A percentile compares a stretch with the other conserved stretches of the same genome.
phyloP scores from a whole-genome alignment of 2,113 vertebrate genomes.

The Anoura caudifer region DNA sequence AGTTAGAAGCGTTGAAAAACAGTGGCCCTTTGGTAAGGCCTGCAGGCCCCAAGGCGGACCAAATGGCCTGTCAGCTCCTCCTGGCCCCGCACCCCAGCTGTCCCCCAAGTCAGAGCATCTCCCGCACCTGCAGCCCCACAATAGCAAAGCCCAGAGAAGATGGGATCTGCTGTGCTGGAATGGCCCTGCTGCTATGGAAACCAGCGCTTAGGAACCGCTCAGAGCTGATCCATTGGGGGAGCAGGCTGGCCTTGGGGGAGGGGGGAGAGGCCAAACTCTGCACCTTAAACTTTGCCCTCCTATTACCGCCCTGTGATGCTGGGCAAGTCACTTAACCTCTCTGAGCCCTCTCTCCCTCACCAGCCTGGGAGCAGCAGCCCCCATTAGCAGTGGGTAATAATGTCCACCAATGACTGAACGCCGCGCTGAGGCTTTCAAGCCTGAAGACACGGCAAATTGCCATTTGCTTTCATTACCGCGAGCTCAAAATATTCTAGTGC shows the following conservation, averaged over 20 bases:
- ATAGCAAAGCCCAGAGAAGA: slow-evolving; percentile 44
- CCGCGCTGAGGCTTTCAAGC: slow-evolving; percentile 58
- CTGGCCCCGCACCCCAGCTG: background rate
- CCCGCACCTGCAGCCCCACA: slow-evolving; percentile 17
- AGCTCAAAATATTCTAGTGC: slow-evolving; percentile 69
- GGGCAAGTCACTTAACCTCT: slow-evolving; percentile 75
- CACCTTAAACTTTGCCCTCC: slow-evolving; percentile 58
- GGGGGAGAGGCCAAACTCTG: slow-evolving; percentile 62
- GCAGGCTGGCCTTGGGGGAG: slow-evolving; percentile 58
- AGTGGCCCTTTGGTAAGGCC: background rate
- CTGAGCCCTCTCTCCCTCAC: slow-evolving; percentile 58
- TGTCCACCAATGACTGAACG: slow-evolving; percentile 32
- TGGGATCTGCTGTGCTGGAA: slow-evolving; percentile 51
- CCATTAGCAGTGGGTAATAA: slow-evolving; percentile 52
- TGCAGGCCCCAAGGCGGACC: background rate
- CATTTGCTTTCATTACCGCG: slow-evolving; percentile 65
- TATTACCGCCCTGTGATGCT: slow-evolving; percentile 47
- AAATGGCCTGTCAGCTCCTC: background rate
- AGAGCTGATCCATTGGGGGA: slow-evolving; percentile 57
- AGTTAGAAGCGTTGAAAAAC: background rate
- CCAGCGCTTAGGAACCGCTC: slow-evolving; percentile 51
- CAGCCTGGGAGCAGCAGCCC: slow-evolving; percentile 21
- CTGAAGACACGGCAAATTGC: slow-evolving; percentile 69
- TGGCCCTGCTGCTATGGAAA: slow-evolving; percentile 77
- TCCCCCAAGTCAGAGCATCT: background rate